Evolutionary conservation across 2,113 vertebrate species (phyloP).

Genomic region (Heliornis fulica): DNA sequence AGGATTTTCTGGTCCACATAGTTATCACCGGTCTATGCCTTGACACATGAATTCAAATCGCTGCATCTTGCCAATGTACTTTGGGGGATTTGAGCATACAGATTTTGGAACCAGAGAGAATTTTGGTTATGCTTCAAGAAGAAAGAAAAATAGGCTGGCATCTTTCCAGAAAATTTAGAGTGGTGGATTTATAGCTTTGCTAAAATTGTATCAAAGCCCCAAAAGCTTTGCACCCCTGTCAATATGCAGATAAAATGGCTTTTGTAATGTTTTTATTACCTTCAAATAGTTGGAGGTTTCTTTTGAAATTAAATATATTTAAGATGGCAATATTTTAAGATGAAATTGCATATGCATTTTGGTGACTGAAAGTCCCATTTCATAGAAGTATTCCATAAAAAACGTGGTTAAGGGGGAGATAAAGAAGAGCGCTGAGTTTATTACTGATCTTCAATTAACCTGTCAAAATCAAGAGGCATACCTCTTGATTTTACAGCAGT

Average conservation of each 20-base stretch:
- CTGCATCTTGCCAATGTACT: background rate
- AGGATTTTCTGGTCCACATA: slow-evolving; percentile 2
- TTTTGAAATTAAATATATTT: background rate
- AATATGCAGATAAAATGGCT: slow-evolving; percentile 4
- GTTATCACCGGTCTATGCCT: background rate
- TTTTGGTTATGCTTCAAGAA: slow-evolving; percentile 24
- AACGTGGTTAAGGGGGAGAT: background rate
- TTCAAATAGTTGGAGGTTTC: slow-evolving; percentile 56
- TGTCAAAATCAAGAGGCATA: background rate
- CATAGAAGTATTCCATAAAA: background rate
- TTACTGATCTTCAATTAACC: background rate
- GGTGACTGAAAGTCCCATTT: background rate
- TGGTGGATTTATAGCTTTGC: slow-evolving; percentile 40
- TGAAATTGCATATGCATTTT: background rate
- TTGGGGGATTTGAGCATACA: background rate
- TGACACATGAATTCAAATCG: background rate
- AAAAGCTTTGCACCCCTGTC: background rate
- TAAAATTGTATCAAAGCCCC: slow-evolving; percentile 28
- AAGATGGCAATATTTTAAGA: background rate
- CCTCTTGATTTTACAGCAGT: background rate
- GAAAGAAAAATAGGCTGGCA: background rate
- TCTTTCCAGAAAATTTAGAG: background rate
- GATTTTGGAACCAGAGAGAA: background rate
- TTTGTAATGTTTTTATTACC: slow-evolving; percentile 62
- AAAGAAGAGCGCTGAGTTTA: background rate